Evolutionary conservation across 1,140 invertebrate genomes (phyloP).

Genomic region (Psix sp.): DNA sequence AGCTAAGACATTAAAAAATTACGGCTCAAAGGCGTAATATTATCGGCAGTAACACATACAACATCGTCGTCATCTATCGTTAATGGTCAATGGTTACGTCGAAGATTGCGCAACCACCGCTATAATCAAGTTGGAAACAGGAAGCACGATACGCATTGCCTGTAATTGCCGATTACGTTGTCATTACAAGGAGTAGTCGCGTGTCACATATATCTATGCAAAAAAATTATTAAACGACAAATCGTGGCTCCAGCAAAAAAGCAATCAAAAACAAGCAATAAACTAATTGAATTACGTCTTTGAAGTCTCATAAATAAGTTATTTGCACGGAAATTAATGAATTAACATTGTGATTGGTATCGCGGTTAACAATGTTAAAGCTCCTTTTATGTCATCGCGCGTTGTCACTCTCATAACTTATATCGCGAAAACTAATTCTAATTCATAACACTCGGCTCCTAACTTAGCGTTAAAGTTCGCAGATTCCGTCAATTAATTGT

Average conservation of each 20-base stretch:
- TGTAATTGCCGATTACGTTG: conserved; percentile 16
- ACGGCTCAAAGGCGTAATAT: conserved; percentile 19
- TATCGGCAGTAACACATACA: conserved; percentile 32
- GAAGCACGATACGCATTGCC: conserved; percentile 22
- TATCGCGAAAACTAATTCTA: conserved; percentile 35
- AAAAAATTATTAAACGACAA: no score
- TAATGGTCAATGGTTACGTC: conserved; percentile 41
- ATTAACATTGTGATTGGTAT: conserved; percentile 38
- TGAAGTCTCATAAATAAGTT: conserved; percentile 14
- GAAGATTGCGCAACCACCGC: conserved; percentile 26
- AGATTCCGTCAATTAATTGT: conserved; percentile 36
- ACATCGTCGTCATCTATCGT: conserved; percentile 24
- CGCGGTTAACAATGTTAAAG: conserved; percentile 27
- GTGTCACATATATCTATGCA: conserved; percentile 3
- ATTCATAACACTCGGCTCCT: conserved; percentile 30
- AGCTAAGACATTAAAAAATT: conserved; percentile 22
- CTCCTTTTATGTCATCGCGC: conserved; percentile 25
- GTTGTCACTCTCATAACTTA: conserved; percentile 36
- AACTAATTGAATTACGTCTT: conserved; percentile 3
- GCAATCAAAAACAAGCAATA: no score
- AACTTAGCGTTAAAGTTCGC: conserved; percentile 24
- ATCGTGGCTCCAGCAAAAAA: no score
- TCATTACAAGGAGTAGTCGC: not conserved
- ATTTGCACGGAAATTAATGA: conserved; percentile 32
- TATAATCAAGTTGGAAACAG: conserved; percentile 36